A percentile compares a stretch with the other conserved stretches of the same genome.
These are phyloP conservation scores for Anastrepha obliqua DNA, from an alignment of 1,140 invertebrate species.

Conservation along the genomic window DNA sequence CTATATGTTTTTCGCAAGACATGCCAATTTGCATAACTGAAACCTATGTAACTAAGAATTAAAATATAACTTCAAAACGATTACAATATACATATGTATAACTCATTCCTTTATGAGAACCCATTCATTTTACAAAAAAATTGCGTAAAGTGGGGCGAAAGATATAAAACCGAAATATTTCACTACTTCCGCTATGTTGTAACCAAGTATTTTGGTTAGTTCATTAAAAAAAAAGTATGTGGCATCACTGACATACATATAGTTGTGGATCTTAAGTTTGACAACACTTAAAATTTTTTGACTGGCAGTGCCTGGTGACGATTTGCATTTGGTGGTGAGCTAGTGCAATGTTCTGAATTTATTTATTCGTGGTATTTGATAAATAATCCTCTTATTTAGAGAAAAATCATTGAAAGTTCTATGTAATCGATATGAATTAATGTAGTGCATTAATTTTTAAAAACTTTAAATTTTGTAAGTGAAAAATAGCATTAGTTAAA, in stretches of 20 bases:
- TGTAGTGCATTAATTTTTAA: too few species aligned
- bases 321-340: neutral
- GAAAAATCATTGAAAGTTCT: too few species aligned
- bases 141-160: too few species aligned
- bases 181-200: too few species aligned
- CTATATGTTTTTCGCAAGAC: too few species aligned
- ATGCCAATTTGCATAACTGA: neutral
- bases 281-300: neutral
- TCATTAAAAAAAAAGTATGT: neutral
- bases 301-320: neutral
- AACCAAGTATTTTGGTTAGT: too few species aligned
- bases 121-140: too few species aligned
- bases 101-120: too few species aligned
- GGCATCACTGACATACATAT: neutral
- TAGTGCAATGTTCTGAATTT: neutral
- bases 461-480: too few species aligned
- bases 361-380: neutral
- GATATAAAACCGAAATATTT: too few species aligned
- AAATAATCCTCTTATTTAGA: neutral
- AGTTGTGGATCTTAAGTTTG: neutral
- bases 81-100: too few species aligned
- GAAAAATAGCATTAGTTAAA: neutral
- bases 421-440: too few species aligned
- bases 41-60: neutral
- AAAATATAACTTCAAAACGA: neutral